Base-by-base conservation (phyloP, 64 coral and sea anemone genomes). In the Astreopora myriophthalma region DNA sequence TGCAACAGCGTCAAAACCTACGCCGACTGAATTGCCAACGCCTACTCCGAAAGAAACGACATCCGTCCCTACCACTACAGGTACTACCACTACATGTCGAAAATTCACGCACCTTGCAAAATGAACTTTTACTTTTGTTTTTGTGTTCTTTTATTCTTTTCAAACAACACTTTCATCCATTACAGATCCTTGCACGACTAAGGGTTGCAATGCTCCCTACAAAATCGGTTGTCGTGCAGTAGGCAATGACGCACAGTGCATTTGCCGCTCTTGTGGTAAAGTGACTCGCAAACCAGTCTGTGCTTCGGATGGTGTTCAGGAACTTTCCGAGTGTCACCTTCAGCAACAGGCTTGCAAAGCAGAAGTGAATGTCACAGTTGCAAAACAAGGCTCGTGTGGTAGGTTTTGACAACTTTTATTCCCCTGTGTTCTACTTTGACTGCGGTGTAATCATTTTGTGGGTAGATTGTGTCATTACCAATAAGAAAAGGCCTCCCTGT, bases 151-250 rank as follows among this genome's bases (percentile, higher is more conserved):
- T 28, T n/a, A n/a, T n/a, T n/a, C n/a, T n/a, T n/a, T n/a, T n/a
- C n/a, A n/a, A n/a, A n/a, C n/a, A n/a, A n/a, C n/a, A n/a, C n/a
- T n/a, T n/a, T n/a, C n/a, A n/a, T n/a, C n/a, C n/a, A n/a, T 60
- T 85, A 6, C 61, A 93, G 91, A 93, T 80, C 91, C 84, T 39
- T 93, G 91, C n/a, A 12, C 34, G n/a, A 87, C 61, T 69, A 34
- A 35, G 5, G 84, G 81, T 52, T 93, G 91, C 64, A 71, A 13
- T 32, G 82, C 71, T 33, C 91, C 91, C 10, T 93, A 87, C 72
- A 93, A 75, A 26, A 86, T 63, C 0, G 91, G 91, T 19, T 93
- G 91, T 60, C 81, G 51, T 8, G 83, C 68, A 19, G 57, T 78
- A 6, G 71, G 86, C 72, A 68, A 79, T 40, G 87, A 68, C 17